Conservation (phyloP, 2,888 invertebrate genomes). For the Apodemia hepburni region DNA sequence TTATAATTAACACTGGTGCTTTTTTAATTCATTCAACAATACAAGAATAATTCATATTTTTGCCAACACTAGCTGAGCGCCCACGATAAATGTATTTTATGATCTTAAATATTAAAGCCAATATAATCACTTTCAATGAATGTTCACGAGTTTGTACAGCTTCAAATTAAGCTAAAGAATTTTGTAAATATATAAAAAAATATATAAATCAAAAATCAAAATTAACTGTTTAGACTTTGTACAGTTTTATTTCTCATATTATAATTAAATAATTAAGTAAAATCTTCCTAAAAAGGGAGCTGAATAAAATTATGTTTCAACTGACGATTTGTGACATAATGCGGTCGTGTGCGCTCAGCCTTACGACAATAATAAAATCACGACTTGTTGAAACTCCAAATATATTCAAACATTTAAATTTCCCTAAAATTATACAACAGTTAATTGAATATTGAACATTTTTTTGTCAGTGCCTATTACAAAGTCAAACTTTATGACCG, state of each 20-base stretch:
- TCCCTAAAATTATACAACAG: background rate
- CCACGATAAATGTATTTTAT: background rate
- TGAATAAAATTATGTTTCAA: no score
- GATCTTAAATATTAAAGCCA: no score
- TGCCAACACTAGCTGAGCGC: background rate
- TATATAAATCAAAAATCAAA: no score
- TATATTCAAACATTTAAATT: background rate
- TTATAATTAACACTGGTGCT: background rate
- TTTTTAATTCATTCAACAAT: constrained; percentile 1
- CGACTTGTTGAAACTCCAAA: background rate
- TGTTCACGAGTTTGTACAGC: no score
- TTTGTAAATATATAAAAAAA: no score
- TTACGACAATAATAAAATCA: background rate
- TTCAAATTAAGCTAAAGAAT: no score
- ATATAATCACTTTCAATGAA: no score
- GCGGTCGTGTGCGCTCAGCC: background rate
- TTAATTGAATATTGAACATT: constrained; percentile 1
- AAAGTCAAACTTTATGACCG: background rate
- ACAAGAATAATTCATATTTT: background rate
- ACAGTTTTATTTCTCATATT: no score
- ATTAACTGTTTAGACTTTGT: no score
- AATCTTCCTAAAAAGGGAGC: no score
- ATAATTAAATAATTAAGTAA: no score
- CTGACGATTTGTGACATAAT: background rate
- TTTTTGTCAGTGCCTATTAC: background rate